phyloP scores from a whole-genome alignment of 2,113 vertebrate species.

The Platichthys stellatus region DNA sequence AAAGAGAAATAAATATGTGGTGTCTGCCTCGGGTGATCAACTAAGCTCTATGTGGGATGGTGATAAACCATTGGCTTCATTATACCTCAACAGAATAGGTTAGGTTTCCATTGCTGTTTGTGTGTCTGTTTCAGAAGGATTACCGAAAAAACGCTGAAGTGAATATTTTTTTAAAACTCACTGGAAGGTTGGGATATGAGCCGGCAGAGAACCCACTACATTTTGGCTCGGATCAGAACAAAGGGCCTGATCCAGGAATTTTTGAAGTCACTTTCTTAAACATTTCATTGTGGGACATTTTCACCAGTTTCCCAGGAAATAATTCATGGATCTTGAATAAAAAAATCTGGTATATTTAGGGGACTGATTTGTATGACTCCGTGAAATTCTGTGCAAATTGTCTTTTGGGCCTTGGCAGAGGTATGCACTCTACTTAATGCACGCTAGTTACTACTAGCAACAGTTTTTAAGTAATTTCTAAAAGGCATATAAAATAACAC shows the following conservation, averaged over 20 bases:
- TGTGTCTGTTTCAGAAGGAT: no score
- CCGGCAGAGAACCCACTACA: neutral
- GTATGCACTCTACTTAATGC: no score
- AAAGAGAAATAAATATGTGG: constrained; percentile 10
- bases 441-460: neutral
- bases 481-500: neutral
- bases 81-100: no score
- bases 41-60: neutral
- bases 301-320: no score
- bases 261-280: neutral
- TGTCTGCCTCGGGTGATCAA: neutral
- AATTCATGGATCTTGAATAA: no score
- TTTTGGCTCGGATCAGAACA: neutral
- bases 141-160: no score
- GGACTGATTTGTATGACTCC: no score
- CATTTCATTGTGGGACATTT: no score
- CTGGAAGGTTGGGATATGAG: neutral
- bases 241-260: neutral
- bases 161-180: neutral
- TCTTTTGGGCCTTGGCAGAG: no score
- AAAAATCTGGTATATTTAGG: no score
- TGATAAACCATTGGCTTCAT: neutral
- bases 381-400: no score
- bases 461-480: neutral
- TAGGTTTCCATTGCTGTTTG: no score